A percentile compares a stretch with the other conserved stretches of the same genome.
These are phyloP conservation scores for Pterophyllum scalare DNA, from an alignment of 2,113 vertebrate species.

Conservation along the genomic window DNA sequence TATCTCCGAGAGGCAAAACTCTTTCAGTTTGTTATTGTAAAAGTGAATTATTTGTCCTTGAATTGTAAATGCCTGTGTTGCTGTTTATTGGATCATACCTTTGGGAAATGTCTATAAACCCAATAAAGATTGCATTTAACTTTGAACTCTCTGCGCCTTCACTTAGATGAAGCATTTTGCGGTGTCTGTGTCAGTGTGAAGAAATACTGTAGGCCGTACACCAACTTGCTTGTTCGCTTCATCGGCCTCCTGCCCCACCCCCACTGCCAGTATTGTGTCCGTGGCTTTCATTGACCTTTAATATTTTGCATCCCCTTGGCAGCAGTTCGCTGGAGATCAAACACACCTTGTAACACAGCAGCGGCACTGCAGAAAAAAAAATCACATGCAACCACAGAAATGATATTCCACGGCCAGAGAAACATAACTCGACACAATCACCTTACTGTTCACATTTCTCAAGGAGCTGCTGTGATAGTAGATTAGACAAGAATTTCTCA, in stretches of 20 bases:
- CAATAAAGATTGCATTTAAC: conserved; percentile 80
- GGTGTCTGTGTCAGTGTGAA: background rate
- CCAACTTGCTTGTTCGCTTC: background rate
- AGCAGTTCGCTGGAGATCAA: conserved; percentile 33
- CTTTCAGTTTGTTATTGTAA: conserved; percentile 70
- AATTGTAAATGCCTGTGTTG: conserved; percentile 78
- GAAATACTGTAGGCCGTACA: background rate
- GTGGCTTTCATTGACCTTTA: conserved; percentile 52
- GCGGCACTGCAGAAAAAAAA: conserved; percentile 3
- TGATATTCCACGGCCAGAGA: conserved; percentile 4
- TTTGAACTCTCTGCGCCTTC: background rate
- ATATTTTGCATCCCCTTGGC: conserved; percentile 23
- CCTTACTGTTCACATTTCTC: conserved; percentile 12
- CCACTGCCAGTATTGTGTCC: background rate
- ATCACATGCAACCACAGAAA: background rate
- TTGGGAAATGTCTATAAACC: conserved; percentile 72
- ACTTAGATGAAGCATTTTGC: background rate
- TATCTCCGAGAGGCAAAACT: conserved; percentile 44
- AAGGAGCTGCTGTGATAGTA: conserved; percentile 8
- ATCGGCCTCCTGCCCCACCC: background rate
- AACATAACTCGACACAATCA: background rate
- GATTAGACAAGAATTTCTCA: conserved; percentile 24
- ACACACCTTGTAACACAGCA: conserved; percentile 27
- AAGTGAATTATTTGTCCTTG: conserved; percentile 78
- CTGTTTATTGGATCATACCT: conserved; percentile 78